These are phyloP conservation scores for Polyploca ridens DNA, from an alignment of 2,888 invertebrate genomes.

Conservation along the genomic window DNA sequence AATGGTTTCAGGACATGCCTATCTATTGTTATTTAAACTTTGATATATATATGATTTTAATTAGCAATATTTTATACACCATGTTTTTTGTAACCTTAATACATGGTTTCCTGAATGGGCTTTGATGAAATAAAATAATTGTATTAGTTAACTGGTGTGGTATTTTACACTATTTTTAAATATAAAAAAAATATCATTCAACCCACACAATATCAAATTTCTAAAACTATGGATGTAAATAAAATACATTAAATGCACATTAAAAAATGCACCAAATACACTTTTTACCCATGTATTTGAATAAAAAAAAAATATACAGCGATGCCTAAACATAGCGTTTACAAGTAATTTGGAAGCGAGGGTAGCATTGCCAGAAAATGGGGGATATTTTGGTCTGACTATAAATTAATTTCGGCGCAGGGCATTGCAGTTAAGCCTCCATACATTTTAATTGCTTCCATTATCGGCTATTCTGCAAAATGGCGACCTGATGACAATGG, in stretches of 20 bases:
- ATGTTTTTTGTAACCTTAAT: not conserved
- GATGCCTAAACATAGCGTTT: slow-evolving; percentile 61
- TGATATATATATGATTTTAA: not conserved
- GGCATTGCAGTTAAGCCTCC: slow-evolving; percentile 82
- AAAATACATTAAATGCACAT: too few relatives aligned
- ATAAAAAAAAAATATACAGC: slow-evolving; percentile 29
- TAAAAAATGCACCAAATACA: not conserved
- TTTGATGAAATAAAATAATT: not conserved
- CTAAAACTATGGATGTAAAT: not conserved
- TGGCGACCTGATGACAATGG: slow-evolving; percentile 74
- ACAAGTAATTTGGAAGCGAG: slow-evolving; percentile 45
- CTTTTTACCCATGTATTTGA: slow-evolving; percentile 11
- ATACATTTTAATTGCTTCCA: slow-evolving; percentile 84
- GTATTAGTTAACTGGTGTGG: too few relatives aligned
- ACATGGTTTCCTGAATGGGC: not conserved
- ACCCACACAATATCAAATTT: not conserved
- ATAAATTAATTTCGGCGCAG: slow-evolving; percentile 83
- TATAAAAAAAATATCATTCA: too few relatives aligned
- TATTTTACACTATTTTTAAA: too few relatives aligned
- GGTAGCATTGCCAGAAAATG: slow-evolving; percentile 53
- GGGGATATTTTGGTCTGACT: slow-evolving; percentile 75
- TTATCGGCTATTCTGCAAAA: slow-evolving; percentile 79
- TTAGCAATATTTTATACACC: not conserved
- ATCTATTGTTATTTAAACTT: not conserved
- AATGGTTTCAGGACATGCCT: slow-evolving; percentile 18